Base-by-base conservation (phyloP, 2,797 vertebrate genomes). In the Chlorospingus flavigularis region DNA sequence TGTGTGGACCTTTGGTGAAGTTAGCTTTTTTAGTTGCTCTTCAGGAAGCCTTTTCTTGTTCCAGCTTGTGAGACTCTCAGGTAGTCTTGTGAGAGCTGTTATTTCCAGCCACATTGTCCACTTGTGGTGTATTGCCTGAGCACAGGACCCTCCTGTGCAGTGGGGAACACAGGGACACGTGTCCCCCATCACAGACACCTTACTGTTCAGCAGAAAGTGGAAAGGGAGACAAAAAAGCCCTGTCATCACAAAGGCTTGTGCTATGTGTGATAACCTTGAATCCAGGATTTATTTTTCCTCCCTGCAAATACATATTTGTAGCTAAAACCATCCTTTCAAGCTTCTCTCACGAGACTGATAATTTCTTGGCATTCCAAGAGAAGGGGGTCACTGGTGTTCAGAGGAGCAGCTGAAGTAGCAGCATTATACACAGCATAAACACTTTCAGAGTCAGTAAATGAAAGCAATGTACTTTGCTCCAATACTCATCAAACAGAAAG, bases 31-130 rank as follows among this genome's bases (percentile, higher is more conserved):
- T 81, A 93, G 96, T 78, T 86, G 83, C 86, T 81, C 75, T 94
- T 96, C 94, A 95, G 95, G 96, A 97, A 95, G 90, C 85, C 89
- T 95, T 93, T 96, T 96, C 90, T 97, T 96, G 91, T 94, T 97
- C 73, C 61, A 86, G 82, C 90, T 85, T 96, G 66, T 93, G 77
- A 97, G 88, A 90, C 75, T 87, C 71, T 83, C 78, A 18, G 94
- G 85, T 88, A 92, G 86, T 95, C 71, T 95, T 48, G 24, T 76
- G 88, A 71, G 82, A 96, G 60, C 89, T 92, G 89, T 94, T 88
- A 94, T 90, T 94, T 96, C 86, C 80, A 91, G 79, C n/a, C 50
- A 92, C 77, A 76, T 81, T 95, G 94, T 93, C 95, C 94, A 91
- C 55, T 75, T 81, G 40, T 88, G 88, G 51, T 61, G 9, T 4